Evolutionary conservation across 2,797 vertebrate genomes (phyloP), one percentile per base, ranked within the genome.

Genomic region (Acipenser transmontanus): DNA sequence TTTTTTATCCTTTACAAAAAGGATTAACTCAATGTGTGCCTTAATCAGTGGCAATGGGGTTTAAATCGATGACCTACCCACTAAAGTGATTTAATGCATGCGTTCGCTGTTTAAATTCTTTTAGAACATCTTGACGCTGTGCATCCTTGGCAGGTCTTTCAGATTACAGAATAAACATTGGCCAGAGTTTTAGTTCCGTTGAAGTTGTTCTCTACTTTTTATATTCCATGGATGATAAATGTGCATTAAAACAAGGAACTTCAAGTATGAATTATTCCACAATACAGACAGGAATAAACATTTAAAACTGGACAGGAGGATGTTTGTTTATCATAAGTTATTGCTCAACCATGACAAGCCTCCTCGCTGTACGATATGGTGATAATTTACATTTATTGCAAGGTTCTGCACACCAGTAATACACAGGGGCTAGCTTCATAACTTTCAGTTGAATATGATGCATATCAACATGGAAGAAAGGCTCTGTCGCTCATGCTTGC

Each of bases 1-100:
- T 73, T 81, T 78, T 81, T 82, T 85, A 73, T 71, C 72, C 74
- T 74, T 83, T 75, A 71, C 74, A 9, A 61, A 81, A 80, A 79
- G 74, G 80, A 84, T 79, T 78, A 82, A 71, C 68, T 69, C 48
- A 63, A 20, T 80, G 62, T 59, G 68, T 70, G 13, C 70, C 62
- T 79, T 11, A 80, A 76, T 80, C 70, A 81, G 77, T 72, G 67
- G 67, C 77, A 81, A 78, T 81, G 66, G 67, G 50, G 50, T 68
- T 74, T 76, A 78, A 74, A 75, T 68, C 71, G 70, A 77, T 74
- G 73, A 79, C 63, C 71, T 70, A 78, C 76, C 72, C 68, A 63
- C 68, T 70, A 74, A 65, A 65, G 76, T 57, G 54, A 57, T 57
- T 57, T 11, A 57, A 57, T 57, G 12, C 12, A 1, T 1, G 54